Conservation (phyloP, 2,888 invertebrate genomes). For the Dermolepida albohirtum region DNA sequence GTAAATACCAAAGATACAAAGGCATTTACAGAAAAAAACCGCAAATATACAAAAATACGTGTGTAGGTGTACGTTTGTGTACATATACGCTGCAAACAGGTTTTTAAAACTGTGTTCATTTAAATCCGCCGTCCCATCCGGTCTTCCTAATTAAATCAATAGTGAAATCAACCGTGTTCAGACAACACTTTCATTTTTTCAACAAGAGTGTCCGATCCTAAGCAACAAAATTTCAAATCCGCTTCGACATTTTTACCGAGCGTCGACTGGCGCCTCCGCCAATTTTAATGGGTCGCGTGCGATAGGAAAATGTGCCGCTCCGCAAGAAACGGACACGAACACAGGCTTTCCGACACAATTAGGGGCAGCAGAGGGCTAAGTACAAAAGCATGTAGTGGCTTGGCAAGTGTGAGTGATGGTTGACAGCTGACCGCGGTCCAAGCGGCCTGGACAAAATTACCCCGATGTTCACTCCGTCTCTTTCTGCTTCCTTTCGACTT, state of each 20-base stretch:
- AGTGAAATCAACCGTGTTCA: slow-evolving; percentile 47
- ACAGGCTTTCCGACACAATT: slow-evolving; percentile 64
- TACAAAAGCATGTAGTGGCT: slow-evolving; percentile 67
- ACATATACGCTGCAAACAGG: slow-evolving; percentile 6
- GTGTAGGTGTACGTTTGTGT: slow-evolving; percentile 4
- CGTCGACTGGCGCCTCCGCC: slow-evolving; percentile 50
- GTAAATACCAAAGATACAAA: slow-evolving; percentile 14
- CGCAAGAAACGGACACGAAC: slow-evolving; percentile 25
- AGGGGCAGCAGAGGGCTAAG: slow-evolving; percentile 65
- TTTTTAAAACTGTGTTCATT: slow-evolving; percentile 28
- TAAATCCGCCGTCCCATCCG: slow-evolving; percentile 9
- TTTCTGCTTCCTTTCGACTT: slow-evolving; percentile 35
- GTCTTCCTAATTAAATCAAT: slow-evolving; percentile 50
- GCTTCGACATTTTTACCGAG: slow-evolving; percentile 43
- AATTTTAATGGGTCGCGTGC: slow-evolving; percentile 27
- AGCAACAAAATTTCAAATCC: slow-evolving; percentile 49
- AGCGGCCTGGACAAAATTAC: slow-evolving; percentile 55
- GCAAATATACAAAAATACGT: slow-evolving; percentile 14
- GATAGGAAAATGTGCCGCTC: slow-evolving; percentile 36
- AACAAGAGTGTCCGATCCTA: slow-evolving; percentile 50
- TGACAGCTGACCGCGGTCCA: slow-evolving; percentile 65
- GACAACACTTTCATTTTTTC: slow-evolving; percentile 52
- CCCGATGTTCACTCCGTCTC: slow-evolving; percentile 45
- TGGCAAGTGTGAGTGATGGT: slow-evolving; percentile 65
- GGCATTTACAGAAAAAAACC: slow-evolving; percentile 23